Evolutionary conservation across 2,797 vertebrate genomes (phyloP), one percentile per base, ranked within the genome.

Genomic region (Labeo calbasu): DNA sequence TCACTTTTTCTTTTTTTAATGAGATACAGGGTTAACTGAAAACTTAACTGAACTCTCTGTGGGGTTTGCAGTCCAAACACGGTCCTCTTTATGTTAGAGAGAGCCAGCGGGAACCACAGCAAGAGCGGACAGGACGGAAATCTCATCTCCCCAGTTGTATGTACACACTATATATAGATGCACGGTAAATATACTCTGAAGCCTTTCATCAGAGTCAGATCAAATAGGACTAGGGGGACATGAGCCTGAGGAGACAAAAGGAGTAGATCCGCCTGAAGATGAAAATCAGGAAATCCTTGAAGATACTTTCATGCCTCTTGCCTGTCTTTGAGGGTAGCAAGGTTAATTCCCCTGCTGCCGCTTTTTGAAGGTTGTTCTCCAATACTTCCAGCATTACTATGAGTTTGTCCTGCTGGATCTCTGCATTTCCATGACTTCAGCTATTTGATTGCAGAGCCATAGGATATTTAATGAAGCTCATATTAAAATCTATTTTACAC

Each of bases 171-270:
- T 79, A 71, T 85, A 83, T 79, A 86, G 85, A 85, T 82, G 77
- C 63, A 77, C 57, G 66, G 80, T 85, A 83, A 85, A 86, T 86
- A 83, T 69, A 71, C 81, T 86, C 69, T 63, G 69, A 66, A 85
- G 83, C 82, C 77, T 86, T 86, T 86, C 84, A 79, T 84, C 77
- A 88, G 65, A 82, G 57, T n/a, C 43, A 79, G 79, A 84, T 88
- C 85, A 88, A 79, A 86, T 77, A 48, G 48, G 63, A 83, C 79
- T 23, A 70, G 46, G 55, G 69, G 80, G 53, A 72, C 76, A 87
- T 73, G 83, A 87, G 72, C 84, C 81, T 57, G 82, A 84, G 71
- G 70, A 86, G 85, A 85, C 76, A 77, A 86, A 88, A 86, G 87
- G 79, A 85, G 78, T 46, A 51, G 78, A 57, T 86, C 84, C 55